Evolutionary conservation across 2,113 vertebrate species (phyloP), one percentile per base, ranked within the genome.

Genomic region (Pagrus major): DNA sequence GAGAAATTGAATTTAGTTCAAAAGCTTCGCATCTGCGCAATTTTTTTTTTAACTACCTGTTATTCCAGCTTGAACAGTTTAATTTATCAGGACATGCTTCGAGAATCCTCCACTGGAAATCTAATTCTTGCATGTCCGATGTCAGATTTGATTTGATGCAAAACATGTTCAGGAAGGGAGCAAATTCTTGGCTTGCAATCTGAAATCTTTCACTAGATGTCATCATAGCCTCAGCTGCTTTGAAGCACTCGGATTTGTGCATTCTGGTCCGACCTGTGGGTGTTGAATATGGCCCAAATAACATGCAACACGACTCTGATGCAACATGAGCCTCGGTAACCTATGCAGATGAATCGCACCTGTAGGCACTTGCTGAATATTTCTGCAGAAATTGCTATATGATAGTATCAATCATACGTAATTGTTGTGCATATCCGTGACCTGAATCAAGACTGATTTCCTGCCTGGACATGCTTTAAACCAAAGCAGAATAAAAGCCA

Each of bases 201-300:
- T 84, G 21, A 85, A 80, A 78, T 42, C 54, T 23, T 60, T 73
- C 89, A 91, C 91, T 88, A 93, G 92, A 65, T 89, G 91, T 93
- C 92, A 54, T 82, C 86, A 61, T 72, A 81, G 59, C 71, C 55
- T 71, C 72, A 66, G 70, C 46, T 74, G 79, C 78, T 69, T 39
- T 9, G 18, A 39, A 66, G 20, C 60, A 15, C 16, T 58, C 41
- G 54, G 25, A 63, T 61, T 9, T 52, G 46, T 79, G 46, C 6
- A 31, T 49, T 29, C 61, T 64, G 55, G 59, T 76, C 66, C 42
- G 55, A 66, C 46, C 59, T 77, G 54, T 60, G 51, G 35, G 41
- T 44, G 56, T 41, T 35, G 56, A 76, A 37, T 41, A 1, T 42
- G 29, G 18, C 64, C 71, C 56, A 47, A 66, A 73, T 82, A 76